A percentile compares a stretch with the other conserved stretches of the same genome.
phyloP scores from a whole-genome alignment of 2,113 vertebrate species.

The Atractosteus spatula region DNA sequence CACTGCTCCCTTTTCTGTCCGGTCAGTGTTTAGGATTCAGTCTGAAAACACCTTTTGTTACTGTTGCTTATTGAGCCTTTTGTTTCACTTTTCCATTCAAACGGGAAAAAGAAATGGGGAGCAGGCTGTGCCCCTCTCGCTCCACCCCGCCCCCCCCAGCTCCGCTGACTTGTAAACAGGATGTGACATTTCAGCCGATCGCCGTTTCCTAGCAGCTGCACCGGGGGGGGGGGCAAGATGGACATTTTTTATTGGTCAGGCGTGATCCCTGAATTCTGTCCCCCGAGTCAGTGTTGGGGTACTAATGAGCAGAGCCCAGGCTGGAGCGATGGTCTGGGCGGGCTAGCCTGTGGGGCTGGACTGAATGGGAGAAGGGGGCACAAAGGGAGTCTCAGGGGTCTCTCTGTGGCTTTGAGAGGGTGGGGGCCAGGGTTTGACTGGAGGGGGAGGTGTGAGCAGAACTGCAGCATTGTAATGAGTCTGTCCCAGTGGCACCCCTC shows the following conservation, averaged over 20 bases:
- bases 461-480: too few species aligned
- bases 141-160: conserved; percentile 26
- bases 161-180: conserved; percentile 46
- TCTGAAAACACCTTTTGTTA: too few species aligned
- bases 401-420: too few species aligned
- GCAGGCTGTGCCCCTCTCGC: conserved; percentile 25
- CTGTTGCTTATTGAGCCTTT: too few species aligned
- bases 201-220: conserved; percentile 60
- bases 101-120: conserved; percentile 36
- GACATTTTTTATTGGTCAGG: too few species aligned
- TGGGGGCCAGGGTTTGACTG: too few species aligned
- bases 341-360: background rate
- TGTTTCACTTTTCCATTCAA: conserved; percentile 18
- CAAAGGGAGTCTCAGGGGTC: too few species aligned
- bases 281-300: conserved; percentile 48
- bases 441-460: too few species aligned
- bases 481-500: too few species aligned
- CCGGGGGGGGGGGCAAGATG: conserved; percentile 24
- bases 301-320: conserved; percentile 46
- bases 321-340: conserved; percentile 31
- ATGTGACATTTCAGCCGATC: conserved; percentile 62
- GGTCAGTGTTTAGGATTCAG: too few species aligned
- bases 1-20: too few species aligned
- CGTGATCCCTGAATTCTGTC: conserved; percentile 36
- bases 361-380: too few species aligned